These are phyloP conservation scores for Semnornis frantzii DNA, from an alignment of 2,113 vertebrate species.

Conservation along the genomic window DNA sequence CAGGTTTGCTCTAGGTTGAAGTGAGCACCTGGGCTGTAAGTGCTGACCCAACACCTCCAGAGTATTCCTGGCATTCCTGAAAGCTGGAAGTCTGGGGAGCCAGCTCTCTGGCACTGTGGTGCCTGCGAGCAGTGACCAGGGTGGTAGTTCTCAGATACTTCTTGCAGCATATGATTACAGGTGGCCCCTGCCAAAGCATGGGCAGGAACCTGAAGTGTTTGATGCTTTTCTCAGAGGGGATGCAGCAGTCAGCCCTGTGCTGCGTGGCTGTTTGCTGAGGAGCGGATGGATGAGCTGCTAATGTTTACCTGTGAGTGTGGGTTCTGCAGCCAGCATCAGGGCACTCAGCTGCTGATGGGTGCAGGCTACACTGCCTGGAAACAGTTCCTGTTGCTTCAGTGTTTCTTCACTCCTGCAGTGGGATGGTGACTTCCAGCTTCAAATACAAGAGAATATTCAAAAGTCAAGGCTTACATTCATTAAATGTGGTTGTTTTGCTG, in stretches of 20 bases:
- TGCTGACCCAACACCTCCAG: background rate
- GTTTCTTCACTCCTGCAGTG: background rate
- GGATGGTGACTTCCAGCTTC: background rate
- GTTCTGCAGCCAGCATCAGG: background rate
- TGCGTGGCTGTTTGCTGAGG: background rate
- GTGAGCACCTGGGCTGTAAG: background rate
- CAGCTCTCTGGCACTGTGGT: background rate
- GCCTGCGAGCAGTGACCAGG: background rate
- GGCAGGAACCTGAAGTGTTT: background rate
- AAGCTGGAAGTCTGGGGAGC: background rate
- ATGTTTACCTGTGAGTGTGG: background rate
- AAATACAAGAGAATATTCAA: background rate
- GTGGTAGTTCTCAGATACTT: background rate
- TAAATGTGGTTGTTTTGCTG: background rate
- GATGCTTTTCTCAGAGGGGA: background rate
- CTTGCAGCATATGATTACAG: background rate
- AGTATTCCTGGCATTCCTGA: background rate
- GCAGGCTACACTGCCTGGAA: background rate
- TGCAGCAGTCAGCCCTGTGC: background rate
- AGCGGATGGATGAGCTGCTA: background rate
- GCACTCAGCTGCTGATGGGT: background rate
- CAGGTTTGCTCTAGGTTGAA: background rate
- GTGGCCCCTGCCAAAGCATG: background rate
- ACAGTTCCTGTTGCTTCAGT: background rate
- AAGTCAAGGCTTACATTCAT: background rate